Base-by-base conservation (phyloP, 2,797 vertebrate species). In the Apogon hyalosoma region DNA sequence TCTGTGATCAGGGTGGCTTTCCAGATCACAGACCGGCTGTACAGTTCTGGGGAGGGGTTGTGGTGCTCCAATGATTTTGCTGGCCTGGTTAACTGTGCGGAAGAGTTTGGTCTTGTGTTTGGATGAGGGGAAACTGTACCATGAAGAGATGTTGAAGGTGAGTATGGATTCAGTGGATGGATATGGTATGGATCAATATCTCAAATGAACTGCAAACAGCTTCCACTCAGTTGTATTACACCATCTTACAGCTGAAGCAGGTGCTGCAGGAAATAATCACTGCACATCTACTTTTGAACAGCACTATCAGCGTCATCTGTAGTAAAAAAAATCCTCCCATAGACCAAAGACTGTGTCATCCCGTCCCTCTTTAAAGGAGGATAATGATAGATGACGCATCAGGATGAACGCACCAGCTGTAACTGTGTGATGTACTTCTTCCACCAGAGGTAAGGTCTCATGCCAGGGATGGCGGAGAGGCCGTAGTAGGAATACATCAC, bases 401-500 rank as follows among this genome's bases (percentile, higher is more conserved):
- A 49, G 12, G 41, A 39, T 8, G 7, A 59, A 92, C 96, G 93
- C 90, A 98, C 98, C 95, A 99, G 92, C 91, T 99, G 98, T 3
- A 97, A 93, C 90, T 99, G 97, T 33, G 98, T 99, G 90, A 99
- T 98, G 88, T 99, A 99, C 83, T 94, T 99, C 92, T 99, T 99
- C 98, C 98, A 99, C 98, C 98, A 99, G 53, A 99, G 96, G 90
- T 97, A 99, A 0, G 97, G 98, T 40, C 96, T 94, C 75, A 98
- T 89, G 77, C 95, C 94, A 13, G 98, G 98, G 69, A 99, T 64
- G 18, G 96, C 94, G 0, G 98, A 98, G 77, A 99, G 91, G 16
- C 96, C 96, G 0, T 99, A 99, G 88, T 99, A 99, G 1, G 97
- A 98, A 84, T 99, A 99, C 98, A 99, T 99, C 79, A 98, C 93